phyloP scores from a whole-genome alignment of 2,113 vertebrate species.

The Oreotrochilus melanogaster region DNA sequence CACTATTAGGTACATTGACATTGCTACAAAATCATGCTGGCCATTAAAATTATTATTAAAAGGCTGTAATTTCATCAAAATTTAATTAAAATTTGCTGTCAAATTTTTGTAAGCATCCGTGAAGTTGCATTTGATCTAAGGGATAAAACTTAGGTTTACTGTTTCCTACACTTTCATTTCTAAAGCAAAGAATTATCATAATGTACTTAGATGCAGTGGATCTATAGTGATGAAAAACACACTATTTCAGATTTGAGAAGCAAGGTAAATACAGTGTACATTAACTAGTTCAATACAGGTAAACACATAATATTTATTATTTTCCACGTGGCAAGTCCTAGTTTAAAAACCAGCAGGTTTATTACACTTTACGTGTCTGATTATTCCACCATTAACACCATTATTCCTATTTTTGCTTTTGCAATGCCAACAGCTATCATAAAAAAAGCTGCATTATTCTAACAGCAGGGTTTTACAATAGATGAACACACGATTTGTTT shows the following conservation, averaged over 20 bases:
- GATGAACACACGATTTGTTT: background rate
- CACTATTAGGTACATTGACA: background rate
- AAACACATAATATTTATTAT: background rate
- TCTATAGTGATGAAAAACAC: background rate
- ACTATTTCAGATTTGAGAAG: background rate
- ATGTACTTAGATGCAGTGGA: background rate
- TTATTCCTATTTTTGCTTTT: background rate
- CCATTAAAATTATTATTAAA: background rate
- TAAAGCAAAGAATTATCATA: background rate
- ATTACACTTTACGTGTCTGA: background rate
- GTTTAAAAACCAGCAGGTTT: background rate
- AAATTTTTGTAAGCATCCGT: background rate
- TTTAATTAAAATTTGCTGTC: background rate
- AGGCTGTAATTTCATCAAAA: background rate
- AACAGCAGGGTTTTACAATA: conserved; percentile 24
- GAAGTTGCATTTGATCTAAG: background rate
- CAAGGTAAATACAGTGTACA: background rate
- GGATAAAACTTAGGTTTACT: background rate
- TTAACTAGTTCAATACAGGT: background rate
- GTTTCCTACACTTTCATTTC: background rate
- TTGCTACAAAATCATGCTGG: background rate
- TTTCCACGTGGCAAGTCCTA: background rate
- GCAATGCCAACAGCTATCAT: background rate
- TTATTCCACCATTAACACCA: background rate
- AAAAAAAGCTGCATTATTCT: background rate